A percentile compares a stretch with the other conserved stretches of the same genome.
These are phyloP conservation scores for Pangasius sanitwongsei DNA, from an alignment of 2,797 vertebrate species.

Conservation along the genomic window DNA sequence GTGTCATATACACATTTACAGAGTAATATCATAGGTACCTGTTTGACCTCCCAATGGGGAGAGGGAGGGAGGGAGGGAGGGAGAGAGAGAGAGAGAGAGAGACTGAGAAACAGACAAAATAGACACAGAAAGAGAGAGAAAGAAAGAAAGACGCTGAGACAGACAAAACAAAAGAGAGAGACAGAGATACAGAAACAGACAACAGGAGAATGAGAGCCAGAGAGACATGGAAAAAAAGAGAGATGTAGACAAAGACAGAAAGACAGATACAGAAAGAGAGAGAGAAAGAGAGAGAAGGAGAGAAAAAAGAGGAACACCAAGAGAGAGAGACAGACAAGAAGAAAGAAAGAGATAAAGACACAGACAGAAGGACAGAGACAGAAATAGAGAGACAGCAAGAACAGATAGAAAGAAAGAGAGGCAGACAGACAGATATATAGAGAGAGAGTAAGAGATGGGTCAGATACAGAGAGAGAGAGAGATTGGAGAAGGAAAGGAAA, in stretches of 20 bases:
- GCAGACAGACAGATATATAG: constrained; percentile 20
- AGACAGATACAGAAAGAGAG: not conserved
- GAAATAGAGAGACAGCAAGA: not conserved
- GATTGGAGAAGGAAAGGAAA: not conserved
- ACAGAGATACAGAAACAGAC: constrained; percentile 45
- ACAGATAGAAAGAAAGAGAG: constrained; percentile 52
- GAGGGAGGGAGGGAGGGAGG: constrained; percentile 41
- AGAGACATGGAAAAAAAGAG: constrained; percentile 56
- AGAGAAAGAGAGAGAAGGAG: constrained; percentile 47
- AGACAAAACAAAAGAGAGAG: constrained; percentile 62
- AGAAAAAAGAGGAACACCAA: constrained; percentile 54
- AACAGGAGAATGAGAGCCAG: constrained; percentile 60
- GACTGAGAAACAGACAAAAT: not conserved
- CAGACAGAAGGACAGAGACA: constrained; percentile 48
- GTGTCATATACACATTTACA: constrained; percentile 34
- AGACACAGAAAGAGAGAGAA: constrained; percentile 59
- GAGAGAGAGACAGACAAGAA: not conserved
- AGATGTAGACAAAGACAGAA: constrained; percentile 25
- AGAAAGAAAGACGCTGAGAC: constrained; percentile 47
- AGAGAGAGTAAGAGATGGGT: not conserved
- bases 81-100: not conserved
- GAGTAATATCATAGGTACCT: constrained; percentile 13
- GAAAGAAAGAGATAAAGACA: not conserved
- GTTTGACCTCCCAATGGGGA: not conserved
- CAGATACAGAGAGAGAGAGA: not conserved